phyloP scores from a whole-genome alignment of 1,140 invertebrate genomes.

The Bombyx mori region ASM3026992v2 NC_085114.1:7401001-7401500 shows the following conservation, averaged over 20 bases:
- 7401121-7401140: slow-evolving; percentile 58
- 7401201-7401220: too few species aligned
- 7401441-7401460: slow-evolving; percentile 82
- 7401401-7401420: slow-evolving; percentile 11
- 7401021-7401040: slow-evolving; percentile 66
- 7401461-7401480: slow-evolving; percentile 90
- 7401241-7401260: slow-evolving; percentile 40
- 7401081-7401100: slow-evolving; percentile 64
- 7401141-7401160: slow-evolving; percentile 45
- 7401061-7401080: slow-evolving; percentile 54
- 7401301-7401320: neutral
- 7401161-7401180: too few species aligned
- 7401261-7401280: neutral
- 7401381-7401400: too few species aligned
- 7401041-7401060: slow-evolving; percentile 56
- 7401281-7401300: neutral
- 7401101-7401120: slow-evolving; percentile 62
- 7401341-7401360: too few species aligned
- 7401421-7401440: slow-evolving; percentile 31
- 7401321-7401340: too few species aligned
- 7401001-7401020: slow-evolving; percentile 69
- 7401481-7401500: slow-evolving; percentile 85
- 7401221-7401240: slow-evolving; percentile 1
- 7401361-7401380: neutral
- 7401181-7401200: too few species aligned